Base-by-base conservation (phyloP, 2,888 invertebrate species). In the Perizoma affinitatum region DNA sequence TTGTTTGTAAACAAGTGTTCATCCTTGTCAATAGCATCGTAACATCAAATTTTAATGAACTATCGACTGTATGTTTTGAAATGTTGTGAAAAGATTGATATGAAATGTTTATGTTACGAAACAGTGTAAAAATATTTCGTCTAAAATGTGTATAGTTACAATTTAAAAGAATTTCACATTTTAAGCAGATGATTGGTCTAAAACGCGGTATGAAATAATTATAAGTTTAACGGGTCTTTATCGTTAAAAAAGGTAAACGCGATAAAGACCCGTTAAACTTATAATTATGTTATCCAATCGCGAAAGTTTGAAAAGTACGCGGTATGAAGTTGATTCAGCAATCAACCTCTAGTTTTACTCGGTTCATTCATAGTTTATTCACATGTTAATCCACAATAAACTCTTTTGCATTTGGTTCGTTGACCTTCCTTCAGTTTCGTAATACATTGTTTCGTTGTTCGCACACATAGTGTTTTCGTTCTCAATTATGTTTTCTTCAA, bases 341-440 rank as follows among this genome's bases (percentile, higher is more conserved):
- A 38, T 38, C 38, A 38, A 38, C 6, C 4, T 38, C 38, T 7
- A 73, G 72, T 67, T 64, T 65, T 64, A 50, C 54, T 44, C 64
- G 61, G 67, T 72, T 68, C 69, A 74, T 73, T 68, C 67, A 73
- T 71, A 69, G 66, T 68, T 76, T 70, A 70, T 72, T 74, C 66
- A 67, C 71, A 75, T 70, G 71, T 73, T 70, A 67, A 66, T 70
- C 53, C 72, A 68, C 69, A 73, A 63, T 74, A 71, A 71, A 66
- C 60, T 49, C 49, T 58, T 47, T 52, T 54, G 47, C 45, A 57
- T 52, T 72, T 68, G 68, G 87, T 82, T 69, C 86, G 74, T 77
- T 83, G 85, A 86, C 83, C 86, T 73, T 74, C 68, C 50, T 59
- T 70, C 70, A 57, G 73, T 84, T 86, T 82, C 75, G 80, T 80